Base-by-base conservation (phyloP, 1,140 invertebrate species). In the Brachionus angularis region DNA sequence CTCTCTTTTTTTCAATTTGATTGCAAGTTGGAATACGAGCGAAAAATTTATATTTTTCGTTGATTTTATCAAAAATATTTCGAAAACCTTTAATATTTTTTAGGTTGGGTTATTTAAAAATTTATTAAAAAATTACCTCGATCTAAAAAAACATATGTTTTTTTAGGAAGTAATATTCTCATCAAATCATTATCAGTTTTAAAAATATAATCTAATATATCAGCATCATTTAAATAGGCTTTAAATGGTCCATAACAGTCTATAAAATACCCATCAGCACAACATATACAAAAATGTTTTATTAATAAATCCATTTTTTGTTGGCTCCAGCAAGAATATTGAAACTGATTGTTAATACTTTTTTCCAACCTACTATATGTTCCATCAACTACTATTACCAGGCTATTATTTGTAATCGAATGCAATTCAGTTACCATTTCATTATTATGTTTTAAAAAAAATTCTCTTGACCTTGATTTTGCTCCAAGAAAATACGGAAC, bases 241-340 rank as follows among this genome's bases (percentile, higher is more conserved):
- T 36, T 18, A 58, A 58, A 58, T 14, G 53, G 33, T 18, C 53
- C 53, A 58, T 58, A 58, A 23, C 53, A 58, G 27, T 58, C 53
- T 23, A 58, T 58, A 14, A 58, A 39, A 36, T 58, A 58, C 21
- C 53, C 53, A 39, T 58, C 53, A 18, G 53, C 36, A 34, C 53
- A 58, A 58, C 53, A 58, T 3, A 58, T 23, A 4, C 36, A 23
- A 58, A 58, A 58, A 16, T 33, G 53, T 39, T 58, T 58, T 25
- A 58, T 42, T 36, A 58, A 39, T 21, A 33, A 58, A 10, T 58
- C 53, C 23, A 36, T 58, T 58, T 58, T 58, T 39, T 58, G 53
- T 4, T 12, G 16, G 23, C 53, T 58, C n/a, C 27, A 39, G 23
- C 10, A 58, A 39, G 18, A 34, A 58, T 58, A 58, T 58, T 58